Conservation (phyloP, 2,797 vertebrate species). For the Fundulus diaphanus region DNA sequence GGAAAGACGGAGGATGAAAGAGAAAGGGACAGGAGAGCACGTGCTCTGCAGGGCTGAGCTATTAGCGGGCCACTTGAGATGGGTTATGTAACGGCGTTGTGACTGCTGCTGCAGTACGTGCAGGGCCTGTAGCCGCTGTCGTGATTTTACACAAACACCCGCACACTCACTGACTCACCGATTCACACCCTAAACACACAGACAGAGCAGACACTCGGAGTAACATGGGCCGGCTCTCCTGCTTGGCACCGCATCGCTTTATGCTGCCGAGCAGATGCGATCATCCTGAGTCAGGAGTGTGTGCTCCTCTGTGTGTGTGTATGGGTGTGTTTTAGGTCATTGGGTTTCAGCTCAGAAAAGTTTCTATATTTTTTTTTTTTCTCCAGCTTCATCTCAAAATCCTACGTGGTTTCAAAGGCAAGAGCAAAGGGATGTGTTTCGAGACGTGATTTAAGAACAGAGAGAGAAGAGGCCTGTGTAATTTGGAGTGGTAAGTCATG, state of each 20-base stretch:
- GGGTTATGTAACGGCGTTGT: slow-evolving; percentile 82
- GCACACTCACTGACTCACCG: slow-evolving; percentile 47
- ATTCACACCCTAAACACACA: slow-evolving; percentile 47
- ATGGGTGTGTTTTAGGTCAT: slow-evolving; percentile 42
- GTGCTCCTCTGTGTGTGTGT: slow-evolving; percentile 18
- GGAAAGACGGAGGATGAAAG: slow-evolving; percentile 26
- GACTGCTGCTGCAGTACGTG: slow-evolving; percentile 78
- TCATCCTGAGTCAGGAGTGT: slow-evolving; percentile 33
- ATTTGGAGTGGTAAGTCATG: not conserved
- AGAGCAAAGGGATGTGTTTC: not conserved
- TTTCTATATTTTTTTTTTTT: not conserved
- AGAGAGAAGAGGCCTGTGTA: not conserved
- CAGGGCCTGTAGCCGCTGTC: slow-evolving; percentile 66
- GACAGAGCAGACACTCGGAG: slow-evolving; percentile 44
- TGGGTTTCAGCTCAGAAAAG: slow-evolving; percentile 34
- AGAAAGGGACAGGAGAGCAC: slow-evolving; percentile 70
- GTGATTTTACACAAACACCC: slow-evolving; percentile 69
- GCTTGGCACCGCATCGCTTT: slow-evolving; percentile 43
- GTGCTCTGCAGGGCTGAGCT: slow-evolving; percentile 81
- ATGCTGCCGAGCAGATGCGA: slow-evolving; percentile 42
- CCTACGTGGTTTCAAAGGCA: too few relatives aligned
- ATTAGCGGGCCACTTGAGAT: slow-evolving; percentile 83
- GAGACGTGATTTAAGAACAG: not conserved
- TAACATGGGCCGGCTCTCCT: slow-evolving; percentile 58
- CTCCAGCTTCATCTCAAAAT: not conserved